These are phyloP conservation scores for Chrysomela aeneicollis DNA, from an alignment of 2,888 invertebrate species.

Conservation along the genomic window DNA sequence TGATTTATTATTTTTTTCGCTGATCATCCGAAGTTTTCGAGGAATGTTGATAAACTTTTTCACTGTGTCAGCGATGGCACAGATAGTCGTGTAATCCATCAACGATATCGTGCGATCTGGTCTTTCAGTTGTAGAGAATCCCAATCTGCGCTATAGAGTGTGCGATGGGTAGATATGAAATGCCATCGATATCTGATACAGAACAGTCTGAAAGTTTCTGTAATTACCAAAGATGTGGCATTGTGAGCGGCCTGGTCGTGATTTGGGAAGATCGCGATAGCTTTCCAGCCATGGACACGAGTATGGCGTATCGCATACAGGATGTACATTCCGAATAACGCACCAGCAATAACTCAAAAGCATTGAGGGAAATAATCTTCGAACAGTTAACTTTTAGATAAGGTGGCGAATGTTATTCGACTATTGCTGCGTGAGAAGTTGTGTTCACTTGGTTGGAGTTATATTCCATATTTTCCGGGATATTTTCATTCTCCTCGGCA, in stretches of 20 bases:
- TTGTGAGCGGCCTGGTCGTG: slow-evolving; percentile 32
- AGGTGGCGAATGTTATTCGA: no score
- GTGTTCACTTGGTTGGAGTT: no score
- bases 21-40: no score
- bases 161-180: slow-evolving; percentile 35
- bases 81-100: slow-evolving; percentile 8
- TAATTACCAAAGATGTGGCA: slow-evolving; percentile 49
- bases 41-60: no score
- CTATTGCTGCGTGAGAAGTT: no score
- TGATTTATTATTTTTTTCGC: no score
- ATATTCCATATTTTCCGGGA: no score
- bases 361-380: no score
- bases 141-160: slow-evolving; percentile 14
- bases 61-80: no score
- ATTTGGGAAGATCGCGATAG: slow-evolving; percentile 30
- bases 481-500: no score
- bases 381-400: no score
- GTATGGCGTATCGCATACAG: slow-evolving; percentile 14
- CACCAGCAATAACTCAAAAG: no score
- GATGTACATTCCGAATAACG: not conserved
- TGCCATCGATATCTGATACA: slow-evolving; percentile 41
- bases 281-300: slow-evolving; percentile 22
- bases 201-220: slow-evolving; percentile 43
- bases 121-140: slow-evolving; percentile 11
- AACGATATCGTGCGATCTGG: slow-evolving; percentile 9